These are phyloP conservation scores for Hypolimnas misippus DNA, from an alignment of 2,888 invertebrate species.

Conservation along the genomic window DNA sequence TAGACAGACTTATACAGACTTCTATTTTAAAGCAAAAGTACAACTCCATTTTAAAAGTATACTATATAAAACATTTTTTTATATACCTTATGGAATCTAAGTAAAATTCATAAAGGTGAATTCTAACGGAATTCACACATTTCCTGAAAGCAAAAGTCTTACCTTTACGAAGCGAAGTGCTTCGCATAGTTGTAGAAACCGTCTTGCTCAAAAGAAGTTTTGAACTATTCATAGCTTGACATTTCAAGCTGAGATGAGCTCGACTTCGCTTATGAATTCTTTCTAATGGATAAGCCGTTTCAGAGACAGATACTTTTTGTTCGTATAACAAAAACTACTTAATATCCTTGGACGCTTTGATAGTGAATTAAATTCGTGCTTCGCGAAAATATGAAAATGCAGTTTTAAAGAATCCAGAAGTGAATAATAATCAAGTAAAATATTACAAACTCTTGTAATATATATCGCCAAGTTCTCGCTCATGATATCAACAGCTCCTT, in stretches of 20 bases:
- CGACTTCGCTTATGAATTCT: slow-evolving; percentile 7
- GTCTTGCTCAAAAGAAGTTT: slow-evolving; percentile 7
- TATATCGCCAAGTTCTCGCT: no score
- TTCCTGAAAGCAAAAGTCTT: not conserved
- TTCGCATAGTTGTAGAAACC: slow-evolving; percentile 1
- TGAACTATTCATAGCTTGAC: slow-evolving; percentile 10
- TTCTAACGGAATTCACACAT: slow-evolving; percentile 2
- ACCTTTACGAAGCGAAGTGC: not conserved
- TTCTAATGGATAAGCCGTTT: slow-evolving; percentile 6
- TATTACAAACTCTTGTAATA: no score
- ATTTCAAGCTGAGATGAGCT: slow-evolving; percentile 5
- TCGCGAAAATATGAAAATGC: no score
- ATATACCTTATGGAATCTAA: not conserved
- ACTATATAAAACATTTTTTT: no score
- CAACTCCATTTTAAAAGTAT: no score
- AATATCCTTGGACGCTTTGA: not conserved
- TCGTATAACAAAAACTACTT: not conserved
- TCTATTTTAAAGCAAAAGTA: no score
- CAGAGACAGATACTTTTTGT: not conserved
- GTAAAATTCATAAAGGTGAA: not conserved
- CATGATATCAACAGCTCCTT: no score
- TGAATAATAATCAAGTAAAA: no score
- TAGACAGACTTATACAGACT: no score
- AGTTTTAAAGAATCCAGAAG: no score
- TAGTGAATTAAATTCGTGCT: not conserved